Base-by-base conservation (phyloP, 2,888 invertebrate genomes). In the Pseudanteris insignis region DNA sequence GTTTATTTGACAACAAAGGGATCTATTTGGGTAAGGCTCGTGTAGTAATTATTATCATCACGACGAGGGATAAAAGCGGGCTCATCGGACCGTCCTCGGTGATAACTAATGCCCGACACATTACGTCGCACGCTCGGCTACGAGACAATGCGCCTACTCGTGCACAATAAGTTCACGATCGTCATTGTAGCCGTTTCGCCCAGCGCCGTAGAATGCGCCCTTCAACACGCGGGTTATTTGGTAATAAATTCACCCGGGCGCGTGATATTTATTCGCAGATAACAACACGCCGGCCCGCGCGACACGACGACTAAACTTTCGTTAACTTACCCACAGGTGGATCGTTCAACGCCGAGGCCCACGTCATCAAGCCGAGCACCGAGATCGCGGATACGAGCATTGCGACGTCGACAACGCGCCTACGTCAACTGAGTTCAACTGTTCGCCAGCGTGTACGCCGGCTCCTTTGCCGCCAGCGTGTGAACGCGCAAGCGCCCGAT, bases 341-440 rank as follows among this genome's bases (percentile, higher is more conserved):
- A 70, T 79, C 79, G 68, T 73, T 78, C 57, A 74, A 67, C 64
- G 74, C 78, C 67, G 71, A 74, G 50, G 71, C 71, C 72, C 76
- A 72, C 64, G 75, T 72, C 69, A 71, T 71, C 68, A 78, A 67
- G 69, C 65, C 75, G 64, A 77, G 65, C 51, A 76, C 70, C 66
- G 70, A 61, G 38, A 75, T 65, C 71, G 70, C 76, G 73, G 70
- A 65, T 68, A 71, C 70, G 66, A 72, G 69, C 76, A 75, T 73
- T 72, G 76, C 70, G 71, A 72, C 72, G 69, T 69, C 68, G 67
- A 67, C 73, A 77, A 74, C 78, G 78, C 77, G 76, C 69, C 69
- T 69, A 71, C 76, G 75, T 75, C 75, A 73, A 79, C 79, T 79
- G 74, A 63, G 62, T 51, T 59, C 41, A 38, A 62, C 58, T 57